Percentiles rank a stretch among this genome's conserved stretches.
Conservation (phyloP, 1,140 invertebrate genomes). For the Lethrus apterus region DNA sequence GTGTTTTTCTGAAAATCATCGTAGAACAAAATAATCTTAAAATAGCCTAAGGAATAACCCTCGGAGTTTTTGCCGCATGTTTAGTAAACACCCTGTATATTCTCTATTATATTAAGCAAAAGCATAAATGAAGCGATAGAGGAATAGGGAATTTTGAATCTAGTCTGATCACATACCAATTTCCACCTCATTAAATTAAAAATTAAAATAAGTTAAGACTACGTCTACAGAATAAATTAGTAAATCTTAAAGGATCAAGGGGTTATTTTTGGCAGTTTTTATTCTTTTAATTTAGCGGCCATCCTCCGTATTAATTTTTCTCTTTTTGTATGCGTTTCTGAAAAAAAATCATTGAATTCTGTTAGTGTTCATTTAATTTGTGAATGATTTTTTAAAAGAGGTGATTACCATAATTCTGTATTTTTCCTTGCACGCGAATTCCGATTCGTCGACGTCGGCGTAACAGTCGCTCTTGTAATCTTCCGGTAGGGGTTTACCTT, state of each 20-base stretch:
- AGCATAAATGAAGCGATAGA: slow-evolving; percentile 1
- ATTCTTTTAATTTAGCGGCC: slow-evolving; percentile 20
- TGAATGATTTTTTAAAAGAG: slow-evolving; percentile 5
- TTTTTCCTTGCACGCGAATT: slow-evolving; percentile 77
- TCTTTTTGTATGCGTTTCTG: slow-evolving; percentile 36
- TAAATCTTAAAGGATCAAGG: not conserved
- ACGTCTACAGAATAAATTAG: slow-evolving; percentile 1
- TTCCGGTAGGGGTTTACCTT: slow-evolving; percentile 59
- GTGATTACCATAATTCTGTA: slow-evolving; percentile 70
- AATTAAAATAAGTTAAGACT: slow-evolving; percentile 3
- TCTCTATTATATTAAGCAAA: too few species aligned
- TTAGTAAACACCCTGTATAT: too few species aligned
- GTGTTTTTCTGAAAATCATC: too few species aligned
- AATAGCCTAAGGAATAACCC: too few species aligned
- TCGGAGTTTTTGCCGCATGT: too few species aligned
- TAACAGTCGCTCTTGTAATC: slow-evolving; percentile 77
- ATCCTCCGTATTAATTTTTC: slow-evolving; percentile 26
- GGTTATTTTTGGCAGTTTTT: not conserved
- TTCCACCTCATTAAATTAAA: slow-evolving; percentile 8
- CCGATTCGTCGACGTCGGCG: slow-evolving; percentile 71
- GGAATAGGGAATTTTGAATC: too few species aligned
- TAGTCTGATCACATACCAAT: slow-evolving; percentile 2
- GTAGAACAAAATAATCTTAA: too few species aligned
- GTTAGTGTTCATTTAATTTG: slow-evolving; percentile 8
- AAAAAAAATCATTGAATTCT: slow-evolving; percentile 26